Conservation (phyloP, 2,113 vertebrate species). For the Elachura formosa region DNA sequence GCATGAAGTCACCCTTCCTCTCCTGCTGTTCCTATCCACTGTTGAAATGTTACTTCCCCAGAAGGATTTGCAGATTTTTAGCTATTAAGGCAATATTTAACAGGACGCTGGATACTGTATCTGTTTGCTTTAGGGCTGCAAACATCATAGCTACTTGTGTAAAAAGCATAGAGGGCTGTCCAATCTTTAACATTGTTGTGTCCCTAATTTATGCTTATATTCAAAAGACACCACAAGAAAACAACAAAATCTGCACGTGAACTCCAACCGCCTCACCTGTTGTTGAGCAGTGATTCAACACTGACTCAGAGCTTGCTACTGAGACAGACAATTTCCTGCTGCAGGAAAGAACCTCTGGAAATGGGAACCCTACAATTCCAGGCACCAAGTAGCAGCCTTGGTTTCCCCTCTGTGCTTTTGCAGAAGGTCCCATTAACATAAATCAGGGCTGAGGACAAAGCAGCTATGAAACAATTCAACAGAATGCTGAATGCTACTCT, state of each 20-base stretch:
- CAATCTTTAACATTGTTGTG: background rate
- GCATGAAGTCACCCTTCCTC: background rate
- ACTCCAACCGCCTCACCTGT: background rate
- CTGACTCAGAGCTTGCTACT: background rate
- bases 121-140: background rate
- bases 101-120: background rate
- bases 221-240: background rate
- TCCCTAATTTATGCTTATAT: background rate
- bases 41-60: background rate
- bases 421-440: background rate
- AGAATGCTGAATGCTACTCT: background rate
- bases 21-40: background rate
- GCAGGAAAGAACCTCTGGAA: background rate
- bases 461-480: background rate
- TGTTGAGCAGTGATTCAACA: background rate
- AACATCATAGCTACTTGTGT: background rate
- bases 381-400: background rate
- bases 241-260: rapidly evolving
- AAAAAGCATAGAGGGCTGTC: background rate
- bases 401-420: background rate
- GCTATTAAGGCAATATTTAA: background rate
- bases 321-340: background rate
- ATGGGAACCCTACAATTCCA: background rate
- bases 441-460: background rate
- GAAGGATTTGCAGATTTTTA: background rate